Conservation (phyloP, 2,888 invertebrate genomes). For the Agriopis marginaria region DNA sequence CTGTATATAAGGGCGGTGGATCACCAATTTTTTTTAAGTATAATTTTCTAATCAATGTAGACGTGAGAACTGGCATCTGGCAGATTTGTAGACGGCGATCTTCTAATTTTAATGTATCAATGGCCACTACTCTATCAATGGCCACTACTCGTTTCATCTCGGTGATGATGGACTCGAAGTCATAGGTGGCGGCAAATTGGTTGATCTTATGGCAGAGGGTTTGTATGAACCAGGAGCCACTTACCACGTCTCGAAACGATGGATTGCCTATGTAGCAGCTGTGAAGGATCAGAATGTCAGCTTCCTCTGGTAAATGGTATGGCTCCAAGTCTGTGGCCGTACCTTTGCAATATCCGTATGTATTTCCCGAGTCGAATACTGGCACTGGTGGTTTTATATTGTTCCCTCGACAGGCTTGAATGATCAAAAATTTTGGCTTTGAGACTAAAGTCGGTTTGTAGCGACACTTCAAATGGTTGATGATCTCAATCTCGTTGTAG, state of each 20-base stretch:
- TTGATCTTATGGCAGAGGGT: conserved; percentile 69
- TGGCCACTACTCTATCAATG: conserved; percentile 49
- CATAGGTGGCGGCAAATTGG: conserved; percentile 54
- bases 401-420: conserved; percentile 76
- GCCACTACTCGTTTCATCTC: conserved; percentile 72
- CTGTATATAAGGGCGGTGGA: not conserved
- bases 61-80: conserved; percentile 41
- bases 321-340: conserved; percentile 61
- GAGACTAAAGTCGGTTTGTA: conserved; percentile 67
- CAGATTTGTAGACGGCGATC: conserved; percentile 23
- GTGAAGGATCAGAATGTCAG: conserved; percentile 72
- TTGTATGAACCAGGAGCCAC: conserved; percentile 77
- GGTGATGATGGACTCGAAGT: conserved; percentile 70
- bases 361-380: conserved; percentile 50
- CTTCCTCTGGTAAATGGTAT: conserved; percentile 72
- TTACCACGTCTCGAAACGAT: conserved; percentile 47
- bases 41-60: conserved; percentile 67
- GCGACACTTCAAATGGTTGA: conserved; percentile 67
- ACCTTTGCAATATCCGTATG: conserved; percentile 55
- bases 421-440: conserved; percentile 72
- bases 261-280: conserved; percentile 72
- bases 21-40: conserved; percentile 60
- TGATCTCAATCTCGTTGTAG: conserved; percentile 69
- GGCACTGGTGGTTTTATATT: conserved; percentile 54
- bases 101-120: not conserved